Percentiles rank a stretch among this genome's conserved stretches.
Evolutionary conservation across 2,797 vertebrate species (phyloP).

Genomic region (Enteromius fasciolatus): DNA sequence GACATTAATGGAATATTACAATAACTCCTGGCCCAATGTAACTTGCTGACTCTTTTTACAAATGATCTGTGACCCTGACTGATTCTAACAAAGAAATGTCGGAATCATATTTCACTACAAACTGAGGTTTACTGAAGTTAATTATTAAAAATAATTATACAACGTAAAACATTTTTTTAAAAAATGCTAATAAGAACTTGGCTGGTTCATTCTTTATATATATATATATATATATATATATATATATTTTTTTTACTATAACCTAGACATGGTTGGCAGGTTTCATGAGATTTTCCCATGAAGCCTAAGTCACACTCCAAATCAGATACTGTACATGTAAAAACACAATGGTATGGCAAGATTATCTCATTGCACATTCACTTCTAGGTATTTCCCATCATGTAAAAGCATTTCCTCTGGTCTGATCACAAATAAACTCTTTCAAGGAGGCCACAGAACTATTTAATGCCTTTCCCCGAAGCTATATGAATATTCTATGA

Average conservation of each 20-base stretch:
- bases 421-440: not conserved
- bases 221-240: not conserved
- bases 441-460: not conserved
- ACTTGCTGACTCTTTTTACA: not conserved
- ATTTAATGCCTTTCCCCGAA: slow-evolving; percentile 22
- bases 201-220: not conserved
- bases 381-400: not conserved
- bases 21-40: not conserved
- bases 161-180: not conserved
- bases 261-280: not conserved
- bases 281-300: not conserved
- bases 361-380: not conserved
- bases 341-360: slow-evolving; percentile 13
- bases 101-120: not conserved
- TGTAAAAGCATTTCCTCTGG: not conserved
- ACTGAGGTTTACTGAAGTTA: not conserved
- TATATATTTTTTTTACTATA: not conserved
- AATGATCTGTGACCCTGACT: not conserved
- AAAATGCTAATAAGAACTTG: not conserved
- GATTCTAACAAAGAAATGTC: not conserved
- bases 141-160: not conserved
- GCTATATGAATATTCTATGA: slow-evolving; percentile 16
- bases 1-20: not conserved
- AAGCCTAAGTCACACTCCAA: not conserved
- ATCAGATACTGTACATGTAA: not conserved